Evolutionary conservation across 2,888 invertebrate genomes (phyloP).

Genomic region (Leptopterna dolabrata): DNA sequence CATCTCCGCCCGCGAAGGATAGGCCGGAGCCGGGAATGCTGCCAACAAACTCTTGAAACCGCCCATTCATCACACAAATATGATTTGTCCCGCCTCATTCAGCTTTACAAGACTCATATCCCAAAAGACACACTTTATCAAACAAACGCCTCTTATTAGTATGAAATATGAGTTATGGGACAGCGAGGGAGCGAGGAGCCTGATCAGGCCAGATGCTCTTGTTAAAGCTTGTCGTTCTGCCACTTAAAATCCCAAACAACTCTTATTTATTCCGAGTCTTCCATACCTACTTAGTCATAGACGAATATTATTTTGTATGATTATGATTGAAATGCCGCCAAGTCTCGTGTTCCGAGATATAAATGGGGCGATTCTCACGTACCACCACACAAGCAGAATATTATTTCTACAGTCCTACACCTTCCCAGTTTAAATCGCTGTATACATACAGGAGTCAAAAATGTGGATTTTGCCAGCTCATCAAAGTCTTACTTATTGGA

Average conservation of each 20-base stretch:
- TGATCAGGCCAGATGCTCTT: conserved; percentile 30
- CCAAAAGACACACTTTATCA: conserved; percentile 18
- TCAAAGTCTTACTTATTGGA: too few relatives aligned
- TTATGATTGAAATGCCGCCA: neutral
- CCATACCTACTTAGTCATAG: neutral
- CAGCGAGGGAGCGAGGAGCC: neutral
- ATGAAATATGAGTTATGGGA: conserved; percentile 32
- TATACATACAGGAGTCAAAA: too few relatives aligned
- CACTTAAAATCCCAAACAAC: conserved; percentile 13
- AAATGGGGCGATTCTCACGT: neutral
- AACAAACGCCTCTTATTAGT: conserved; percentile 44
- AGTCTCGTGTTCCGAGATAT: neutral
- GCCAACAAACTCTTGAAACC: conserved; percentile 4
- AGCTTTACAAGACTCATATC: conserved; percentile 14
- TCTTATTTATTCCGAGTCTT: neutral
- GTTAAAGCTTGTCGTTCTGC: conserved; percentile 4
- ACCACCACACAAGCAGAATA: neutral
- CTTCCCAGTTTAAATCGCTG: too few relatives aligned
- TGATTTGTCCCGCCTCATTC: conserved; percentile 50
- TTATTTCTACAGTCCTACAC: too few relatives aligned
- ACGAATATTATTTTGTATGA: neutral
- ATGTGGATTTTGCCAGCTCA: too few relatives aligned
- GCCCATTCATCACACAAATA: conserved; percentile 48
- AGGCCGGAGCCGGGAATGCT: neutral
- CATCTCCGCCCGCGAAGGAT: neutral